phyloP scores from a whole-genome alignment of 2,888 invertebrate genomes.

The Dioctria linearis region DNA sequence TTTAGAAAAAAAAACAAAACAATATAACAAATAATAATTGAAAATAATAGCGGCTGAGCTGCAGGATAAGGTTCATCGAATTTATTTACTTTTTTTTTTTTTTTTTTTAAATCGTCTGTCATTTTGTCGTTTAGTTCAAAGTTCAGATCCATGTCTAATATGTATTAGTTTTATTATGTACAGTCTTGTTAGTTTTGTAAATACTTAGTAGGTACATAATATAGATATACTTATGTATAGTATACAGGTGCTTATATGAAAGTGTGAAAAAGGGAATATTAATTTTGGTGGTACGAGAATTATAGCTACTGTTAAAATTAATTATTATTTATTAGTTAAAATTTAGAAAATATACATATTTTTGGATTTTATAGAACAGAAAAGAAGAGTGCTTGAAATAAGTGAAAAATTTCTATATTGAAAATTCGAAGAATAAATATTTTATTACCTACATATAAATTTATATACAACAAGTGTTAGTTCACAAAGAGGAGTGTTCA shows the following conservation, averaged over 20 bases:
- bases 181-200: not conserved
- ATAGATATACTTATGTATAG: not conserved
- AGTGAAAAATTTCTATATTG: not conserved
- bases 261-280: too few relatives aligned
- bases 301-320: too few relatives aligned
- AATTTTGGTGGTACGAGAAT: too few relatives aligned
- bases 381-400: conserved; percentile 52
- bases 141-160: conserved; percentile 36
- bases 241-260: not conserved
- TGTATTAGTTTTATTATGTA: not conserved
- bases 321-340: too few relatives aligned
- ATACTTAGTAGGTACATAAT: not conserved
- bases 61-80: conserved; percentile 55
- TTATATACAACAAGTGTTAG: not conserved
- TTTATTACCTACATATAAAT: not conserved
- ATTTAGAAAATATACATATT: not conserved
- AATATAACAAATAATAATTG: not conserved
- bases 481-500: not conserved
- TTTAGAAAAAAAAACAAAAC: not conserved
- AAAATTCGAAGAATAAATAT: not conserved
- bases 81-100: not conserved
- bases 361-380: not conserved
- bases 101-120: conserved; percentile 60
- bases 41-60: conserved; percentile 56
- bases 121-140: conserved; percentile 58